A percentile compares a stretch with the other conserved stretches of the same genome.
Conservation (phyloP, 1,140 invertebrate species). For the Drosophila grimshawi region DNA sequence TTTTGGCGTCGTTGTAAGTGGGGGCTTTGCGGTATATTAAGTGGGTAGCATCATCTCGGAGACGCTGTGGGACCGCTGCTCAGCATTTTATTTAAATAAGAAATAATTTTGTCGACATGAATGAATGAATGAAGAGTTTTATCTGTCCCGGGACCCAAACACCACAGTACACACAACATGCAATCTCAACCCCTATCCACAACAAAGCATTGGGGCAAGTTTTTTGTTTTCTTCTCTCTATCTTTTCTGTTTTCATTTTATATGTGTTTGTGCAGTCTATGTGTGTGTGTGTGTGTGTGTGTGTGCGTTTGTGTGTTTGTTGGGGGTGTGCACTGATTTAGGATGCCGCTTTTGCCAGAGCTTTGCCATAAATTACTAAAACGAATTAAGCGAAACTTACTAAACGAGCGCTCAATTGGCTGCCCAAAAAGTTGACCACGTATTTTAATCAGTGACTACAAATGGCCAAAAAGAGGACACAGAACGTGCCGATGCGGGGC, state of each 20-base stretch:
- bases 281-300: neutral
- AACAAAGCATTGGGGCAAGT: constrained; percentile 30
- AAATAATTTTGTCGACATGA: constrained; percentile 83
- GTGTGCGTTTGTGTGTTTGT: neutral
- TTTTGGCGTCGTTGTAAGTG: constrained; percentile 72
- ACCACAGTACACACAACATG: neutral
- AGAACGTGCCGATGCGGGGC: neutral
- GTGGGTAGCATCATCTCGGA: constrained; percentile 71
- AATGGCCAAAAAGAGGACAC: constrained; percentile 34
- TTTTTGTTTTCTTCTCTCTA: constrained; percentile 43
- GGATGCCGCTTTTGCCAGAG: constrained; percentile 48
- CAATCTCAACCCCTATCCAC: neutral
- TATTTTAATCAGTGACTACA: constrained; percentile 75
- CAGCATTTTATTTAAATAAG: constrained; percentile 81
- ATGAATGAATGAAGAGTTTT: constrained; percentile 80
- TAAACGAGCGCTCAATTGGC: constrained; percentile 78
- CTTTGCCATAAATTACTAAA: constrained; percentile 80
- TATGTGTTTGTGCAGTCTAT: constrained; percentile 21
- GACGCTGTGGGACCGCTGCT: constrained; percentile 31
- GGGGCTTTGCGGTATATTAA: constrained; percentile 81
- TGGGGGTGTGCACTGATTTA: constrained; percentile 40
- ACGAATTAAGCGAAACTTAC: constrained; percentile 79
- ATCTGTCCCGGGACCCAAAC: constrained; percentile 58
- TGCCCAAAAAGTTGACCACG: constrained; percentile 78
- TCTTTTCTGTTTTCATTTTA: constrained; percentile 27